A percentile compares a stretch with the other conserved stretches of the same genome.
Conservation (phyloP, 1,140 invertebrate genomes). For the Asobara japonica region DNA sequence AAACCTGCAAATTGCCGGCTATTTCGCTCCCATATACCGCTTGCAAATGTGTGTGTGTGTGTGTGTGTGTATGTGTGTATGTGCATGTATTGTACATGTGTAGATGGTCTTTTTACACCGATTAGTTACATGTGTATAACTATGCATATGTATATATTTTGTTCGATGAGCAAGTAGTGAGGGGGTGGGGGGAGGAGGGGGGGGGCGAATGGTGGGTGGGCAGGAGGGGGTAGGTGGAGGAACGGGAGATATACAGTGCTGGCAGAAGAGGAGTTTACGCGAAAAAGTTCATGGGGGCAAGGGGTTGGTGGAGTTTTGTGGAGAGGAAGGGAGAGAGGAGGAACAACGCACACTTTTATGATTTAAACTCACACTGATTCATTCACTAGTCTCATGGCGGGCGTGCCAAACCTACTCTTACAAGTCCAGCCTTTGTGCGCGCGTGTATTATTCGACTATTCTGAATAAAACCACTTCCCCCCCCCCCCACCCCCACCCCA, state of each 20-base stretch:
- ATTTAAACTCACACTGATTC: conserved; percentile 18
- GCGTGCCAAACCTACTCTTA: conserved; percentile 14
- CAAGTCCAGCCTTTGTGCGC: conserved; percentile 17
- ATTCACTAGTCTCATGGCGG: conserved; percentile 6
- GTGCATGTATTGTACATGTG: conserved; percentile 28
- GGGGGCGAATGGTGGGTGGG: neutral
- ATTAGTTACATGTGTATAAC: neutral
- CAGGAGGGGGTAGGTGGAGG: neutral
- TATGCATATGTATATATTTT: conserved; percentile 13
- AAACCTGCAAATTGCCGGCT: conserved; percentile 67
- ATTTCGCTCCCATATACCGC: conserved; percentile 59
- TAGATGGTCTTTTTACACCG: conserved; percentile 10
- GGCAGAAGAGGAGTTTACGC: no score
- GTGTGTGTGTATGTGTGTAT: conserved; percentile 25
- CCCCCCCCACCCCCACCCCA: neutral
- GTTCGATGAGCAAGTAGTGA: neutral
- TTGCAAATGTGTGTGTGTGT: conserved; percentile 21
- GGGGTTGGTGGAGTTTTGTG: neutral
- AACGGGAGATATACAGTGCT: no score
- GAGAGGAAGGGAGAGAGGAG: neutral
- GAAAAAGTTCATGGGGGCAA: neutral
- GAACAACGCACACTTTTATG: neutral
- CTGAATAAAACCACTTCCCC: neutral
- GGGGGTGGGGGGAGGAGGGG: neutral
- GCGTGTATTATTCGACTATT: conserved; percentile 4